Evolutionary conservation across 2,888 invertebrate genomes (phyloP), one percentile per base, ranked within the genome.

Genomic region (Congeria kusceri): DNA sequence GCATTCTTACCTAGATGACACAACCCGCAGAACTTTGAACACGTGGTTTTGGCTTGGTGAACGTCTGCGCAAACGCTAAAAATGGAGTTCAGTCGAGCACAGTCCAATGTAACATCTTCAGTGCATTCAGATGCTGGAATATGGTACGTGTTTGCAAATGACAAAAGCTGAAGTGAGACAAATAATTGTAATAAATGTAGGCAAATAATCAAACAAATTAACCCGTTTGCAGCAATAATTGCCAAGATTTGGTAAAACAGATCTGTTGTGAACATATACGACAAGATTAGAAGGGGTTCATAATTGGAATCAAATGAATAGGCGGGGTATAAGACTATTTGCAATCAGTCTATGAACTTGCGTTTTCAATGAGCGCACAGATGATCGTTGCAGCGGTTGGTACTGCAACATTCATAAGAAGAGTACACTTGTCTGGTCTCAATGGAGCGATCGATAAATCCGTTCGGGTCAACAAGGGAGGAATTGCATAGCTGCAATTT

Each of bases 281-380:
- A n/a, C n/a, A n/a, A n/a, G n/a, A n/a, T n/a, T n/a, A n/a, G n/a
- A n/a, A n/a, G n/a, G n/a, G n/a, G n/a, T n/a, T 13, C 39, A 7
- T 7, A 39, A 39, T 39, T 5, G 39, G 1, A 39, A 39, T 39
- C 39, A 39, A 5, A 13, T 39, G 39, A 39, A 39, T 39, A 39
- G 9, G 9, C 9, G 39, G 9, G 39, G 9, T 7, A 39, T 39
- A 11, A 39, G 1, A 13, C 39, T 11, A 13, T 39, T 39, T 39
- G 39, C 15, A 39, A n/a, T n/a, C n/a, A 39, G 3, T 39, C 3
- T 39, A 11, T 7, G 39, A 1, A 13, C 20, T 53, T 15, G n/a
- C 53, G 53, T 53, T 53, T 53, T 53, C n/a, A n/a, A 25, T 53
- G 53, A 25, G n/a, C 9, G 25, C 53, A 53, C 9, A 53, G 53